Evolutionary conservation across 2,888 invertebrate genomes (phyloP).

Genomic region (Nomada lathburiana): DNA sequence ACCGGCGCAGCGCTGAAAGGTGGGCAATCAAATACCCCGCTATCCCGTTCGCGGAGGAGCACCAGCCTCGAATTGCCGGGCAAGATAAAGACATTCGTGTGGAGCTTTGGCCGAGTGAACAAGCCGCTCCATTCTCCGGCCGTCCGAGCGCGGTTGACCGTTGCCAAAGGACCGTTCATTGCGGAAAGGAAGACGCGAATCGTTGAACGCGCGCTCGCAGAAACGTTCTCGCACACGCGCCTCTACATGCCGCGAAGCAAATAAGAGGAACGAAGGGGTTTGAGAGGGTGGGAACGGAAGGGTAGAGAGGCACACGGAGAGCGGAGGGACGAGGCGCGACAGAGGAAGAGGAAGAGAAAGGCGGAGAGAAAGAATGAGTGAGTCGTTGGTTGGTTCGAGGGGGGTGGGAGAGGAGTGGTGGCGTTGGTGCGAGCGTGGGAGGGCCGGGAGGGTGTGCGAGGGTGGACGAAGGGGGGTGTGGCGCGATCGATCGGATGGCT

Average conservation of each 20-base stretch:
- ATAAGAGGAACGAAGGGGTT: not conserved
- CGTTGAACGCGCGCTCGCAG: slow-evolving; percentile 68
- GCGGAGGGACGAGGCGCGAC: not conserved
- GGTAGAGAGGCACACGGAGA: not conserved
- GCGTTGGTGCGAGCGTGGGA: slow-evolving; percentile 32
- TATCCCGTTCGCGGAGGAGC: not conserved
- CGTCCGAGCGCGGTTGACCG: slow-evolving; percentile 70
- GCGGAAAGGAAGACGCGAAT: slow-evolving; percentile 73
- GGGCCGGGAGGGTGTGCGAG: slow-evolving; percentile 18
- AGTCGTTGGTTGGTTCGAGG: slow-evolving; percentile 18
- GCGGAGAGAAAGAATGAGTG: slow-evolving; percentile 24
- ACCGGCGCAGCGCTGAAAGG: slow-evolving; percentile 17
- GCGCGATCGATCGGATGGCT: slow-evolving; percentile 77
- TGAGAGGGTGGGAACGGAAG: not conserved
- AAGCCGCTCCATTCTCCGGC: slow-evolving; percentile 54
- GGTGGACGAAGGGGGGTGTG: slow-evolving; percentile 33
- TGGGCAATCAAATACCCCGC: slow-evolving; percentile 43
- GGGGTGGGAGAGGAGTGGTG: slow-evolving; percentile 18
- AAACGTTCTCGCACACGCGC: slow-evolving; percentile 27
- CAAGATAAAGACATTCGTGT: slow-evolving; percentile 65
- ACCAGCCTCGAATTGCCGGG: slow-evolving; percentile 1
- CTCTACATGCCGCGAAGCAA: not conserved
- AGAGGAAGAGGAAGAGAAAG: not conserved
- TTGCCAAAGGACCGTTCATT: slow-evolving; percentile 70
- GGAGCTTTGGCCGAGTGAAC: slow-evolving; percentile 12